Conservation (phyloP, 2,797 vertebrate species). For the Acipenser ruthenus region DNA sequence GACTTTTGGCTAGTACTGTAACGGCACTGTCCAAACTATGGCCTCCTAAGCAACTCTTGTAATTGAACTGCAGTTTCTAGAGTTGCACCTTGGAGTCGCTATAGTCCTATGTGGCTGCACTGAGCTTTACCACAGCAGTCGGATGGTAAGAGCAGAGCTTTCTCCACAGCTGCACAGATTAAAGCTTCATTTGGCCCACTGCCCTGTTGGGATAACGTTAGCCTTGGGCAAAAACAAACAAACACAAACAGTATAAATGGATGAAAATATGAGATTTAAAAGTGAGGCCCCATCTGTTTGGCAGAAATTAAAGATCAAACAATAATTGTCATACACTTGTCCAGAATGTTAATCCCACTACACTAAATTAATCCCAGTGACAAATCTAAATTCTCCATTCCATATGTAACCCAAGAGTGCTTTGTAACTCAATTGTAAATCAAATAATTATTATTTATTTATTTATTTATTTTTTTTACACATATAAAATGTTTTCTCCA, state of each 20-base stretch:
- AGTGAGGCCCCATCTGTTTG: slow-evolving; percentile 51
- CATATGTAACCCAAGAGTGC: too few relatives aligned
- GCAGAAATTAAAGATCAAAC: slow-evolving; percentile 63
- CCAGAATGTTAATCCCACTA: slow-evolving; percentile 51
- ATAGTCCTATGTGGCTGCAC: slow-evolving; percentile 15
- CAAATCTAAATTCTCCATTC: slow-evolving; percentile 9
- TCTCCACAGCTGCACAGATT: slow-evolving; percentile 40
- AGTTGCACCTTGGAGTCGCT: not conserved
- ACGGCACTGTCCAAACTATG: not conserved
- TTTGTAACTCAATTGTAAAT: too few relatives aligned
- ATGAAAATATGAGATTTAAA: slow-evolving; percentile 33
- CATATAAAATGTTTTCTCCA: too few relatives aligned
- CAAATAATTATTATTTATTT: too few relatives aligned
- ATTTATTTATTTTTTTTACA: too few relatives aligned
- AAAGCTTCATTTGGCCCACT: not conserved
- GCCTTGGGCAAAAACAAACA: slow-evolving; percentile 48
- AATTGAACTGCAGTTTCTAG: too few relatives aligned
- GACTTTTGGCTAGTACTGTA: too few relatives aligned
- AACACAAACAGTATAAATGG: slow-evolving; percentile 12
- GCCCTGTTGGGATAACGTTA: slow-evolving; percentile 20
- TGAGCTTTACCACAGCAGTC: slow-evolving; percentile 26
- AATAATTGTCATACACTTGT: slow-evolving; percentile 42
- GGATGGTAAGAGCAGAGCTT: slow-evolving; percentile 39
- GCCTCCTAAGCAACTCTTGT: not conserved
- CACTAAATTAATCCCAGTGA: slow-evolving; percentile 51